A percentile compares a stretch with the other conserved stretches of the same genome.
These are phyloP conservation scores for Alligator sinensis DNA, from an alignment of 2,113 vertebrate species.

Conservation along the genomic window DNA sequence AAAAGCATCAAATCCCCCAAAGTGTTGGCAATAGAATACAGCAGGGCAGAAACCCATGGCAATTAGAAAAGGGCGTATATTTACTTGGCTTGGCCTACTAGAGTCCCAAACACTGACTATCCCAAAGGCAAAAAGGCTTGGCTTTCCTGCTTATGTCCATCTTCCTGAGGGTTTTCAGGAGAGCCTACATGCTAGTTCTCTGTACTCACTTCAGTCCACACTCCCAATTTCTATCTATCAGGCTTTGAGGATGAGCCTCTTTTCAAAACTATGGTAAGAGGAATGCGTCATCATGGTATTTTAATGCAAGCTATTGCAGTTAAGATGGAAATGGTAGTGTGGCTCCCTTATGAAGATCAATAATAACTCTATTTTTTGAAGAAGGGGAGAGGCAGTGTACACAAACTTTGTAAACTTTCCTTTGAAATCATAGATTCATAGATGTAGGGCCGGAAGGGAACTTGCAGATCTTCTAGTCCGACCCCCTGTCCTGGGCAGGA, in stretches of 20 bases:
- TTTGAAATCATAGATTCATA: background rate
- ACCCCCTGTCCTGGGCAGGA: no score
- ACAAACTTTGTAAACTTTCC: background rate
- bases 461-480: no score
- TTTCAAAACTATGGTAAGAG: background rate
- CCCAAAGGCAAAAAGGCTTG: background rate
- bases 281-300: background rate
- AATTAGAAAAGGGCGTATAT: background rate
- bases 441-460: no score
- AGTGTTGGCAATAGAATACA: background rate
- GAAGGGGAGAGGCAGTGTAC: background rate
- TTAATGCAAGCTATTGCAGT: background rate
- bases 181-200: background rate
- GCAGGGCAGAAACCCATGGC: background rate
- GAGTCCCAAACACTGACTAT: background rate
- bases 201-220: background rate
- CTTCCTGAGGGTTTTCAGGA: rapidly evolving
- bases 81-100: background rate
- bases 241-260: background rate
- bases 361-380: background rate
- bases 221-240: background rate
- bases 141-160: background rate
- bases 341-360: background rate
- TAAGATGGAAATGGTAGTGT: rapidly evolving
- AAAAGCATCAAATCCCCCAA: background rate